Evolutionary conservation across 2,797 vertebrate genomes (phyloP).

Genomic region (Cetoscarus ocellatus): DNA sequence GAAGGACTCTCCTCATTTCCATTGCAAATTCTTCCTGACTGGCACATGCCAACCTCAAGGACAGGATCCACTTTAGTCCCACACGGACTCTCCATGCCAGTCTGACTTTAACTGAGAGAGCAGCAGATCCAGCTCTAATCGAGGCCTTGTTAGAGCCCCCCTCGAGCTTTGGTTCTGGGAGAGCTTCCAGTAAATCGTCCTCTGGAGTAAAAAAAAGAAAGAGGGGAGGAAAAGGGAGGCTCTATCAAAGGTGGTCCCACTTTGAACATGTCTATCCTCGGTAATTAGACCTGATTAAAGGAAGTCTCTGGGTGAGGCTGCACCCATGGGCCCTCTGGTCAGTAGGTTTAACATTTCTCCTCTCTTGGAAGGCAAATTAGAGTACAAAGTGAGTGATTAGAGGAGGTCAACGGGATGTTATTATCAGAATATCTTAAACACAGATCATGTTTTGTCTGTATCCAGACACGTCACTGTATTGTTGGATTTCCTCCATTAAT

Average conservation of each 20-base stretch:
- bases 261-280: constrained; percentile 52
- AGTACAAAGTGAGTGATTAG: neutral
- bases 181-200: constrained; percentile 59
- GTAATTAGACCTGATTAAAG: constrained; percentile 64
- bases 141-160: constrained; percentile 65
- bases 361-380: constrained; percentile 3
- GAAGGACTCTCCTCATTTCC: constrained; percentile 48
- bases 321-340: constrained; percentile 42
- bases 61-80: constrained; percentile 38
- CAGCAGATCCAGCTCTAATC: constrained; percentile 65
- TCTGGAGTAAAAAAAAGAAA: constrained; percentile 47
- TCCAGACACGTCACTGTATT: too few relatives aligned
- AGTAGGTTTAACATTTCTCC: constrained; percentile 12
- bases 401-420: neutral
- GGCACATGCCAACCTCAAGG: constrained; percentile 37
- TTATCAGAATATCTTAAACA: neutral
- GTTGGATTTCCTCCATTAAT: too few relatives aligned
- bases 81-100: constrained; percentile 59
- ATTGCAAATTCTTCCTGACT: constrained; percentile 64
- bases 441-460: too few relatives aligned
- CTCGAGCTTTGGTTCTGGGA: constrained; percentile 56
- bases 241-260: constrained; percentile 49
- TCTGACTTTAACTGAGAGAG: constrained; percentile 58
- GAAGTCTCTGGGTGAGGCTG: constrained; percentile 42
- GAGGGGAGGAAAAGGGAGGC: neutral